Evolutionary conservation across 2,888 invertebrate species (phyloP), one percentile per base, ranked within the genome.

Genomic region (Endotricha flammealis): DNA sequence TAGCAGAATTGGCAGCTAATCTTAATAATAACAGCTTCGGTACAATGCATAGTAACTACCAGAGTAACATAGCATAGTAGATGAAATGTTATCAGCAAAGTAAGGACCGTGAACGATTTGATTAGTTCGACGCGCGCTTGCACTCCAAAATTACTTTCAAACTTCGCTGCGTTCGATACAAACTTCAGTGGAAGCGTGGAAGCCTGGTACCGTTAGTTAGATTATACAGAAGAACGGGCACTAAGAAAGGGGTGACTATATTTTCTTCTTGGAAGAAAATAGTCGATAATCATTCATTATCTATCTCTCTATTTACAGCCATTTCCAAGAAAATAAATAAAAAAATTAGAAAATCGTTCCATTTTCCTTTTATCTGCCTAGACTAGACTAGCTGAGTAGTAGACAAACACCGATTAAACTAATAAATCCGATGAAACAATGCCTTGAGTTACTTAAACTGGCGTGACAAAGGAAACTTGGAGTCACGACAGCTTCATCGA

Each of bases 141-240:
- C 77, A 81, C 76, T 77, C 77, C 73, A 67, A 85, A 85, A 85
- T 85, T 83, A 81, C 80, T 82, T 81, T 75, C 51, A 70, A 79
- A 80, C 75, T 78, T 67, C 48, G 50, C 50, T 59, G 60, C 63
- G 48, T 71, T 63, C 67, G 61, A 61, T 65, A 58, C 57, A 61
- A 63, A 73, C 77, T 77, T 64, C 62, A 57, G 39, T 59, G 46
- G 41, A 53, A 64, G 41, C 66, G 61, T 75, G 68, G 42, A 32
- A 49, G 51, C 74, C 71, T 75, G 50, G 68, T 74, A 68, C 42
- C 46, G 39, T 45, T 45, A 53, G 39, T 36, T 45, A 46, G 50
- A 49, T 39, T 30, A 39, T 27, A 34, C 16, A 37, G 20, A 14
- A 27, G 32, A 25, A 33, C 24, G 14, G 14, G 16, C 16, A 20